phyloP scores from a whole-genome alignment of 2,888 invertebrate genomes.

The Heteropelma amictum region DNA sequence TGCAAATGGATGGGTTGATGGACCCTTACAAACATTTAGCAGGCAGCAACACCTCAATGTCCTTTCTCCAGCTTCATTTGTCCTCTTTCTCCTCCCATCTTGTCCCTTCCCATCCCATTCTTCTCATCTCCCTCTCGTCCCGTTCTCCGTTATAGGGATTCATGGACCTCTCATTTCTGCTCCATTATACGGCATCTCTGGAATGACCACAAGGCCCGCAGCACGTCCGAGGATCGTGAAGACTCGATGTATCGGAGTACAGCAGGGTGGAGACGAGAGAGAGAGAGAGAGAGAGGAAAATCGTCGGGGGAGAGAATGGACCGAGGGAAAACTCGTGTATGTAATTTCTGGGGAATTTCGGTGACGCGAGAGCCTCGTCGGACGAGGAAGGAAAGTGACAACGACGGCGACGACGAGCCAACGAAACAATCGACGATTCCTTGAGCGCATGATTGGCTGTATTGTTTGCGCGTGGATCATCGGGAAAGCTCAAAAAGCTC shows the following conservation, averaged over 20 bases:
- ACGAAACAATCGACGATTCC: constrained; percentile 75
- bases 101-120: no score
- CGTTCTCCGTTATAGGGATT: constrained; percentile 12
- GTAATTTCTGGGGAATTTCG: constrained; percentile 19
- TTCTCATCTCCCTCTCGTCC: constrained; percentile 5
- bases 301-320: neutral
- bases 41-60: constrained; percentile 34
- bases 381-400: no score
- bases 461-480: constrained; percentile 64
- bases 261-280: neutral
- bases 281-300: neutral
- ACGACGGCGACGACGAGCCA: constrained; percentile 45
- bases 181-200: constrained; percentile 22
- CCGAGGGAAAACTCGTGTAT: neutral
- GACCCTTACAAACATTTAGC: constrained; percentile 44
- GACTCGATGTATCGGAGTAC: neutral
- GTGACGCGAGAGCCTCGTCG: constrained; percentile 51
- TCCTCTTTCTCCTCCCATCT: neutral
- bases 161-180: constrained; percentile 10
- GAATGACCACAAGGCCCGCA: constrained; percentile 32
- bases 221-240: constrained; percentile 16
- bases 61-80: constrained; percentile 19
- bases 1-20: neutral
- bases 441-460: constrained; percentile 75
- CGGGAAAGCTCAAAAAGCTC: neutral